Percentiles rank a stretch among this genome's conserved stretches.
These are phyloP conservation scores for Drepanosiphum platanoidis DNA, from an alignment of 2,888 invertebrate genomes.

Conservation along the genomic window DNA sequence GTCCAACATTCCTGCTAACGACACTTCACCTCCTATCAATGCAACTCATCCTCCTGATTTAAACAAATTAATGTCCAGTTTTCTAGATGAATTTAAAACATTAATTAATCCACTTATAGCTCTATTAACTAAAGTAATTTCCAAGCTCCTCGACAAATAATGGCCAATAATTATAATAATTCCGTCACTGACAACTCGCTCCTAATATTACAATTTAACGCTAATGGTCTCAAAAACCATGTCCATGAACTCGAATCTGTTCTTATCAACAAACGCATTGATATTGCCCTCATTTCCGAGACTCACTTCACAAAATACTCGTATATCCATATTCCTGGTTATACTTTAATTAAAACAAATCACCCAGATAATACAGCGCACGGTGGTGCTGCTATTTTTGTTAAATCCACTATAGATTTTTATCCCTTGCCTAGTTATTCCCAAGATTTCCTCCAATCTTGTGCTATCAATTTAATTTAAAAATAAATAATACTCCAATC, in stretches of 20 bases:
- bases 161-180: too few relatives aligned
- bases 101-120: background rate
- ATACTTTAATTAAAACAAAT: background rate
- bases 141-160: background rate
- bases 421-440: background rate
- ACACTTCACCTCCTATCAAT: conserved; percentile 14
- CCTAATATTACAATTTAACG: background rate
- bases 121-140: background rate
- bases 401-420: background rate
- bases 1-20: background rate
- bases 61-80: background rate
- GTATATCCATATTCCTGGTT: background rate
- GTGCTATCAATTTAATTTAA: conserved; percentile 13
- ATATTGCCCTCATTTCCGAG: too few relatives aligned
- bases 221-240: conserved; percentile 2
- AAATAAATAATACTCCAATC: background rate
- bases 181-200: background rate
- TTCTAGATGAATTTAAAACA: too few relatives aligned
- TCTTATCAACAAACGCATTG: too few relatives aligned
- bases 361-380: background rate
- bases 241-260: background rate
- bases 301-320: background rate
- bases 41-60: background rate
- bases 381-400: background rate
- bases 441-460: background rate